phyloP scores from a whole-genome alignment of 2,888 invertebrate genomes.

The Eurois occulta region DNA sequence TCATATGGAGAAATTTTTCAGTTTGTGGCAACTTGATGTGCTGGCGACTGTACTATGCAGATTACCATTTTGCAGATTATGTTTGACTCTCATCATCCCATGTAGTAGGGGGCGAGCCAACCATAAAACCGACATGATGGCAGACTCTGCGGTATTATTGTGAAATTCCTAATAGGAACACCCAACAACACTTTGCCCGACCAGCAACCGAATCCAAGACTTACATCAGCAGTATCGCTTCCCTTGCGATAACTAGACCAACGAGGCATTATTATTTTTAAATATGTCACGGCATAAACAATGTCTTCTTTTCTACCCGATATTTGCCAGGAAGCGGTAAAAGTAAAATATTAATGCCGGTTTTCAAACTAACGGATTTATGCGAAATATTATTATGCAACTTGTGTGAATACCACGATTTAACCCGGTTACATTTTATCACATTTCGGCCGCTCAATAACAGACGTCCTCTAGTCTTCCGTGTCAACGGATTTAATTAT shows the following conservation, averaged over 20 bases:
- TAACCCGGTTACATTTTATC: conserved; percentile 60
- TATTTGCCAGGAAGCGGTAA: conserved; percentile 59
- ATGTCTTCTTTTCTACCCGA: neutral
- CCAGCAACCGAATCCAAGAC: neutral
- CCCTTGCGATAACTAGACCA: neutral
- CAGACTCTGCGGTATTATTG: neutral
- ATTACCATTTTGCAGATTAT: neutral
- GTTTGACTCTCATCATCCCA: neutral
- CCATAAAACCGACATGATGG: neutral
- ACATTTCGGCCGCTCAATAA: conserved; percentile 28
- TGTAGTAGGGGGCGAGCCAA: neutral
- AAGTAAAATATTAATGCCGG: conserved; percentile 43
- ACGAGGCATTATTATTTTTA: neutral
- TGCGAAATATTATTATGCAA: conserved; percentile 48
- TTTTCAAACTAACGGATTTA: conserved; percentile 33
- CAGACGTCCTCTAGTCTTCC: conserved; percentile 38
- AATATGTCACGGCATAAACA: conserved; percentile 20
- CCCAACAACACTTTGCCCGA: neutral
- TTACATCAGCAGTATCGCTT: neutral
- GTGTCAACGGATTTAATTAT: conserved; percentile 49
- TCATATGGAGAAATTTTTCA: no score
- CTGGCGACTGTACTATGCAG: no score
- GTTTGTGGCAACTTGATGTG: no score
- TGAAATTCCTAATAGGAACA: neutral
- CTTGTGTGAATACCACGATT: conserved; percentile 26